Base-by-base conservation (phyloP, 2,888 invertebrate genomes). In the Eupithecia vulgata region DNA sequence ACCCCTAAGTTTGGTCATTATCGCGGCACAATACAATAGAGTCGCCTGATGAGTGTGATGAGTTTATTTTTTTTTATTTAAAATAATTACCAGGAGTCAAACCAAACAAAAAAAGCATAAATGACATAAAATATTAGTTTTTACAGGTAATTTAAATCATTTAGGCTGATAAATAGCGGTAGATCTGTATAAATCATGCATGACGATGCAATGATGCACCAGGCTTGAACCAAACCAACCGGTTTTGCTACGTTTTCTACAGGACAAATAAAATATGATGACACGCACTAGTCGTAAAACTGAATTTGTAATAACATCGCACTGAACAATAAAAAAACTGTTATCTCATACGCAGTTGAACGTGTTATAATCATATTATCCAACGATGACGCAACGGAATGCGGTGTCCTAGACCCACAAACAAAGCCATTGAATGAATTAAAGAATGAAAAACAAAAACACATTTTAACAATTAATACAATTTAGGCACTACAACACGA, bases 371-470 rank as follows among this genome's bases (percentile, higher is more conserved):
- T 42, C 21, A n/a, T 37, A 68, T 21, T 68, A 61, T 61, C 59
- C 59, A 35, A 68, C 13, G n/a, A 52, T 83, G 84, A 88, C 83
- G 83, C 81, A 84, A 86, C 76, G 77, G 75, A 83, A 83, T 79
- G 57, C 75, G 80, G 30, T 79, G 81, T 76, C 78, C 81, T 79
- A 83, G 83, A 83, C 84, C 82, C 70, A 84, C 78, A 82, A 85
- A 82, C 81, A 78, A 71, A 73, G 72, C 72, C 73, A 80, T 81
- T 81, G 77, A 81, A 77, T 78, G 71, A 80, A 81, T 76, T 75
- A 80, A 74, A 77, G 81, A 82, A 84, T 82, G 78, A 42, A 81
- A 82, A 76, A 75, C 75, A 76, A 83, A 84, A 83, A 85, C 80
- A 77, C 68, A 76, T 83, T 83, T 83, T 82, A 82, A 82, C 37